phyloP scores from a whole-genome alignment of 2,113 vertebrate species.

The Prionailurus bengalensis region DNA sequence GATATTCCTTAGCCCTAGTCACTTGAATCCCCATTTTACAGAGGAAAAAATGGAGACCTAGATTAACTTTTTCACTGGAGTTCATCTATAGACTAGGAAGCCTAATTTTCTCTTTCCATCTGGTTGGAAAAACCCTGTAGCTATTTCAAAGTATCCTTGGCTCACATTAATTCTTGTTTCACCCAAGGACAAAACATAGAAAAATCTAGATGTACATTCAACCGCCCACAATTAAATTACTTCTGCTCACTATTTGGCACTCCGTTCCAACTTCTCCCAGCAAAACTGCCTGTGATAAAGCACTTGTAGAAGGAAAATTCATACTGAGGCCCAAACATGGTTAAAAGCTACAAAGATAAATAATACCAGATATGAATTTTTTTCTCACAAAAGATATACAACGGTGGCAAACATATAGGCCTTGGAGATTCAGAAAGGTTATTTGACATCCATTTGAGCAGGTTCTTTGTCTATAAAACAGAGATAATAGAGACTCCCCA shows the following conservation, averaged over 20 bases:
- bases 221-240: neutral
- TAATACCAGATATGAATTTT: neutral
- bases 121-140: neutral
- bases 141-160: conserved; percentile 1
- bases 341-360: conserved; percentile 36
- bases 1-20: neutral
- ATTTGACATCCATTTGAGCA: neutral
- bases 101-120: neutral
- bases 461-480: neutral
- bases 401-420: neutral
- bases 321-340: neutral
- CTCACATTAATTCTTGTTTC: conserved; percentile 5
- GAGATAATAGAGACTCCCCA: neutral
- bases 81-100: neutral
- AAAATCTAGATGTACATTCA: neutral
- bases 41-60: neutral
- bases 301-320: neutral
- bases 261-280: neutral
- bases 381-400: neutral
- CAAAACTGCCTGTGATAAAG: neutral
- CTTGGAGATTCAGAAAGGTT: neutral
- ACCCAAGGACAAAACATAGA: neutral
- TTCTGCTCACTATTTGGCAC: neutral
- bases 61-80: neutral
- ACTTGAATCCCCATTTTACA: neutral